Conservation (phyloP, 2,113 vertebrate species). For the Gopherus evgoodei region DNA sequence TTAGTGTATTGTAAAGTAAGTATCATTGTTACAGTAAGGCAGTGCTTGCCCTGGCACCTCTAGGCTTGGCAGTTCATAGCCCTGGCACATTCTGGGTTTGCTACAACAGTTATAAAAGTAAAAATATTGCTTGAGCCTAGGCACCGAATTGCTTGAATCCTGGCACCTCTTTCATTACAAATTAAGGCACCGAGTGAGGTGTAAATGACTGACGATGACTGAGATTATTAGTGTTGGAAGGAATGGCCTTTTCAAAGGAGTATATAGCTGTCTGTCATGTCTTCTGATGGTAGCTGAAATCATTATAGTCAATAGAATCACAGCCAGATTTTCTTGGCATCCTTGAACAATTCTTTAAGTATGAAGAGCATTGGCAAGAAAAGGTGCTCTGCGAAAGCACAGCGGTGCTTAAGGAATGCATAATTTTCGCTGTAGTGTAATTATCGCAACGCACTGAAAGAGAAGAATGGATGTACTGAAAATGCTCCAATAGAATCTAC, state of each 20-base stretch:
- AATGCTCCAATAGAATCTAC: neutral
- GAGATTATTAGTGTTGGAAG: constrained; percentile 4
- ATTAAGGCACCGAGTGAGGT: neutral
- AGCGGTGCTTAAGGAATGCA: neutral
- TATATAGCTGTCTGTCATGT: neutral
- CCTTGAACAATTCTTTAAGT: neutral
- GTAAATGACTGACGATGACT: neutral
- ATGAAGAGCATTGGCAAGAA: neutral
- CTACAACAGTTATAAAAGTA: too few relatives aligned
- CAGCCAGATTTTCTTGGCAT: neutral
- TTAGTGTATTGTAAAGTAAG: neutral
- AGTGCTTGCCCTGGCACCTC: too few relatives aligned
- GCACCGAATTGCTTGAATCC: too few relatives aligned
- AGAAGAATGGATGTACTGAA: neutral
- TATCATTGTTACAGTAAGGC: neutral
- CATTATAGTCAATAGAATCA: neutral
- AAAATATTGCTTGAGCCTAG: too few relatives aligned
- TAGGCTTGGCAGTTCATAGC: too few relatives aligned
- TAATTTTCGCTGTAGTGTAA: neutral
- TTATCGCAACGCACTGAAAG: neutral
- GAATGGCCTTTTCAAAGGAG: neutral
- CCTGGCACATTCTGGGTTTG: too few relatives aligned
- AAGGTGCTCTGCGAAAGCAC: neutral
- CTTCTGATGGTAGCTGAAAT: neutral
- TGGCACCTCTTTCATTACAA: too few relatives aligned